phyloP scores from a whole-genome alignment of 2,888 invertebrate genomes.

The Drosophila leonis region DNA sequence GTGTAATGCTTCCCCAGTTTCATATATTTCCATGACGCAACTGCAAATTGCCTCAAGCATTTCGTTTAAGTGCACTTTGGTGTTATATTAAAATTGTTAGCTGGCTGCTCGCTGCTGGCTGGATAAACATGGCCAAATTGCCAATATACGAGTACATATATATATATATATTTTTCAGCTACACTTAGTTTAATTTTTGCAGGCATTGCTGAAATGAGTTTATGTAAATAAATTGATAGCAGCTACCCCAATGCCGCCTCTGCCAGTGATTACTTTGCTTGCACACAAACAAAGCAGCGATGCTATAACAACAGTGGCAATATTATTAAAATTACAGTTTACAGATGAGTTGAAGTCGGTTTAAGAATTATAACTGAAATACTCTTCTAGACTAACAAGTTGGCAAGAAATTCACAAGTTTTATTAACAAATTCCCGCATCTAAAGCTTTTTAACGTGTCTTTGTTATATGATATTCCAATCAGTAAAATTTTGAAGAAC shows the following conservation, averaged over 20 bases:
- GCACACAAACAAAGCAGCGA: background rate
- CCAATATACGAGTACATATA: conserved; percentile 18
- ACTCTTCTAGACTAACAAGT: background rate
- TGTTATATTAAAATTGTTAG: conserved; percentile 54
- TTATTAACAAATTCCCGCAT: too few relatives aligned
- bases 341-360: background rate
- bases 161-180: conserved; percentile 4
- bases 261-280: background rate
- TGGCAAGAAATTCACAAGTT: too few relatives aligned
- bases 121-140: conserved; percentile 23
- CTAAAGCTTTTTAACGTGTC: too few relatives aligned
- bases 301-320: background rate
- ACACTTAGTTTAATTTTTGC: conserved; percentile 37
- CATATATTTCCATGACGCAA: conserved; percentile 29
- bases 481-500: background rate
- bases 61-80: conserved; percentile 60
- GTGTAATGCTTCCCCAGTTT: conserved; percentile 38
- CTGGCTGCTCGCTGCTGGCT: conserved; percentile 4
- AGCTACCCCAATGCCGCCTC: background rate
- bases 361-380: background rate
- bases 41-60: conserved; percentile 49
- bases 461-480: too few relatives aligned
- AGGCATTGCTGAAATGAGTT: conserved; percentile 14
- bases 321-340: background rate
- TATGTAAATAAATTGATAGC: conserved; percentile 19